These are phyloP conservation scores for Hermaeophaga mercurialis DNA, from an alignment of 2,888 invertebrate species.

Conservation along the genomic window DNA sequence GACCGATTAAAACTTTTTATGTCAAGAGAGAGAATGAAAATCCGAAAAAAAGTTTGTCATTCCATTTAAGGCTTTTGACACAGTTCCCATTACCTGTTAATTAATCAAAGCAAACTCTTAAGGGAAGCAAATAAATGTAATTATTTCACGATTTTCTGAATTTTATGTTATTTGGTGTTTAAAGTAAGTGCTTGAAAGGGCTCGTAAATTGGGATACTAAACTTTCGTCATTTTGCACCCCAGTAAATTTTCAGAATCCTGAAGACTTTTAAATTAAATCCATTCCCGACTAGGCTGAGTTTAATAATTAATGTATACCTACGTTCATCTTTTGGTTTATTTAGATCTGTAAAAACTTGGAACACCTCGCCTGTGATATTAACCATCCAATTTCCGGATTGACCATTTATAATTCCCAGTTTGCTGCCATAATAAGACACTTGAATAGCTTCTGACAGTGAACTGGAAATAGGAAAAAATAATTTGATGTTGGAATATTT, in stretches of 20 bases:
- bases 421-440: conserved; percentile 65
- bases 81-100: conserved; percentile 5
- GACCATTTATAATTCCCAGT: conserved; percentile 67
- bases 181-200: conserved; percentile 2
- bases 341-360: conserved; percentile 53
- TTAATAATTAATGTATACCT: conserved; percentile 45
- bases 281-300: too few relatives aligned
- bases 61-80: too few relatives aligned
- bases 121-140: neutral
- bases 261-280: conserved; percentile 7
- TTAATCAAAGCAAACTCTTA: neutral
- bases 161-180: neutral
- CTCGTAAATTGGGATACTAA: conserved; percentile 1
- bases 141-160: conserved; percentile 1
- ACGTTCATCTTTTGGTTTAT: conserved; percentile 58
- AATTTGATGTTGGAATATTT: too few relatives aligned
- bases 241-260: neutral
- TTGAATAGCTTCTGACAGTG: conserved; percentile 64
- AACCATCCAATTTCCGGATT: conserved; percentile 65
- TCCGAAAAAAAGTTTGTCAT: too few relatives aligned
- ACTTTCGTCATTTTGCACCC: conserved; percentile 7
- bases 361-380: conserved; percentile 65
- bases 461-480: conserved; percentile 38
- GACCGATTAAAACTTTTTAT: too few relatives aligned
- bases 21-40: too few relatives aligned